A percentile compares a stretch with the other conserved stretches of the same genome.
phyloP scores from a whole-genome alignment of 2,113 vertebrate genomes.

The Procavia capensis region DNA sequence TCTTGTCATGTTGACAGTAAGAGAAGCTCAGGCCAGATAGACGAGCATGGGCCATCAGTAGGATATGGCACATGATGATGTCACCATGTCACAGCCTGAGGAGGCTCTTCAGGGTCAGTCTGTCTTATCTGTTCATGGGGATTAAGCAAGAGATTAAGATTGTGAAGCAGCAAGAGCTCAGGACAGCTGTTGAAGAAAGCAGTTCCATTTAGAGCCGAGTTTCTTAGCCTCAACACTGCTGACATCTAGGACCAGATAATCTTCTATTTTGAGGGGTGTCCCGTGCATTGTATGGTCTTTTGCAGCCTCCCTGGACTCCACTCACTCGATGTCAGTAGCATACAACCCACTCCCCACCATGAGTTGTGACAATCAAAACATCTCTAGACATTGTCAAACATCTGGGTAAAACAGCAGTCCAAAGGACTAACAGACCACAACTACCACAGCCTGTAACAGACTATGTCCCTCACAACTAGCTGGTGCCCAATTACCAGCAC shows the following conservation, averaged over 20 bases:
- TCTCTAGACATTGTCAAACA: neutral
- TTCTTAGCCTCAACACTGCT: neutral
- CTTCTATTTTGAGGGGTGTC: neutral
- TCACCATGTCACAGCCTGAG: neutral
- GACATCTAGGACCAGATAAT: neutral
- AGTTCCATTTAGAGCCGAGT: neutral
- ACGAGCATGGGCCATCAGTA: neutral
- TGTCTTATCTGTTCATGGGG: neutral
- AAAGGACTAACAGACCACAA: too few relatives aligned
- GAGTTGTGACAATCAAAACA: neutral
- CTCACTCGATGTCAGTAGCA: neutral
- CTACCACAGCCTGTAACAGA: too few relatives aligned
- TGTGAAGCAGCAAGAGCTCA: neutral
- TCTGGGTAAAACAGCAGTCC: too few relatives aligned
- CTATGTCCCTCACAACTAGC: too few relatives aligned
- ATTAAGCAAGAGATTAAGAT: neutral
- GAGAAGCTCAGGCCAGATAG: neutral
- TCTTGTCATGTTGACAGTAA: neutral
- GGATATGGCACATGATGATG: neutral
- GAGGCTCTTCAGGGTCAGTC: neutral
- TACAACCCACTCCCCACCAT: too few relatives aligned
- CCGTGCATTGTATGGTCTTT: neutral
- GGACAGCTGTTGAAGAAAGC: neutral
- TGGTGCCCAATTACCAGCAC: too few relatives aligned
- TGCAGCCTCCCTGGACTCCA: neutral